These are phyloP conservation scores for Saguinus imperator DNA, from an alignment of 2,113 vertebrate species.

Conservation along the genomic window DNA sequence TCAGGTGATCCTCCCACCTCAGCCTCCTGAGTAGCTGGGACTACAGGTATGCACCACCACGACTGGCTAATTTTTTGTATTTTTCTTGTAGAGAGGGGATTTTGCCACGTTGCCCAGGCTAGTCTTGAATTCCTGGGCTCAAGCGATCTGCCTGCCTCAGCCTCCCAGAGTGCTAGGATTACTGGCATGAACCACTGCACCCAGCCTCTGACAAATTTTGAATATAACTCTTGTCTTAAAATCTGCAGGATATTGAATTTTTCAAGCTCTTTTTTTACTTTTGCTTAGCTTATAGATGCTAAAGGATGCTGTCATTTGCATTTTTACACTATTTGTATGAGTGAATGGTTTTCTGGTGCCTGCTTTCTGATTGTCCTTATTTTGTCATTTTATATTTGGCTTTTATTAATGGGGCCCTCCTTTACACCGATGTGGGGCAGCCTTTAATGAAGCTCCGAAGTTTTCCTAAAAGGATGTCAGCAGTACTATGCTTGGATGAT, in stretches of 20 bases:
- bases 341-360: not conserved
- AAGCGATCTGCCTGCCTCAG: no score
- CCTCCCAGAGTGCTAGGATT: no score
- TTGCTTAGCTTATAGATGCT: not conserved
- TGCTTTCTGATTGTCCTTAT: not conserved
- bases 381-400: not conserved
- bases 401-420: not conserved
- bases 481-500: not conserved
- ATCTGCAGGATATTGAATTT: not conserved
- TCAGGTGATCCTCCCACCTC: no score
- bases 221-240: not conserved
- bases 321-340: not conserved
- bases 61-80: no score
- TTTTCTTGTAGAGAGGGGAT: no score
- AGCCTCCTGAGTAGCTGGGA: no score
- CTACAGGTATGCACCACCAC: no score
- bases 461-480: not conserved
- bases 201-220: not conserved
- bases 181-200: no score
- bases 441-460: not conserved
- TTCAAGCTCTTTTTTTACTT: not conserved
- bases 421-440: not conserved
- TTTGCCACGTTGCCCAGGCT: no score
- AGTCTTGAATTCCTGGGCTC: no score
- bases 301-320: not conserved